Percentiles rank a stretch among this genome's conserved stretches.
Evolutionary conservation across 2,113 vertebrate species (phyloP).

Genomic region (Dermatemys mawii): DNA sequence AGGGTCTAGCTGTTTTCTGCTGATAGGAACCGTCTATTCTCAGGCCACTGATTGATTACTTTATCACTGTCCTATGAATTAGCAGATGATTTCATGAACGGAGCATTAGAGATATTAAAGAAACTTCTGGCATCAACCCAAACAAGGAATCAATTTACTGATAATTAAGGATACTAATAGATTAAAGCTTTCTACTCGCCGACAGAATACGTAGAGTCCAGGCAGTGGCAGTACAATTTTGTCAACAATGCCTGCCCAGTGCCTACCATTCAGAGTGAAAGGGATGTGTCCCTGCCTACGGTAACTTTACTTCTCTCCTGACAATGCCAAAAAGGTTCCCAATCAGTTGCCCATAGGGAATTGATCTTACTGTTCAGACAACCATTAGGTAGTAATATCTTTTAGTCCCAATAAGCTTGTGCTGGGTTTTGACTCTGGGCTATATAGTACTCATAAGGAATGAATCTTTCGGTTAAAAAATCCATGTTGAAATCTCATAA

Average conservation of each 20-base stretch:
- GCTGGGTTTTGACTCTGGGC: neutral
- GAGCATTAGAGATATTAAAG: neutral
- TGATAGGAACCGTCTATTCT: neutral
- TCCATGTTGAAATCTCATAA: neutral
- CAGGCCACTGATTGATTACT: neutral
- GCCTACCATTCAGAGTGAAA: neutral
- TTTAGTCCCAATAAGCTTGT: neutral
- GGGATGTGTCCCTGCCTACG: neutral
- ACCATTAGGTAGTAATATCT: neutral
- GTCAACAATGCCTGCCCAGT: too few relatives aligned
- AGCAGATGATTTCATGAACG: neutral
- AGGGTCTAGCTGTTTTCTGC: neutral
- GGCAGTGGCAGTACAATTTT: neutral
- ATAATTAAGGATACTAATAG: neutral
- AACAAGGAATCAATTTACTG: fast-evolving
- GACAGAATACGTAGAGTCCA: neutral
- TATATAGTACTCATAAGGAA: neutral
- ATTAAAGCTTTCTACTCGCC: fast-evolving
- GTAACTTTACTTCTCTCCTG: neutral
- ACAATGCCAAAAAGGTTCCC: neutral
- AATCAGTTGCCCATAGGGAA: neutral
- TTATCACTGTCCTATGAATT: neutral
- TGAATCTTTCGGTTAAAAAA: neutral
- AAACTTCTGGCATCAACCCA: neutral
- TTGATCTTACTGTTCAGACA: neutral